Evolutionary conservation across 2,797 vertebrate species (phyloP), one percentile per base, ranked within the genome.

Genomic region (Pyrrhura leucotis): DNA sequence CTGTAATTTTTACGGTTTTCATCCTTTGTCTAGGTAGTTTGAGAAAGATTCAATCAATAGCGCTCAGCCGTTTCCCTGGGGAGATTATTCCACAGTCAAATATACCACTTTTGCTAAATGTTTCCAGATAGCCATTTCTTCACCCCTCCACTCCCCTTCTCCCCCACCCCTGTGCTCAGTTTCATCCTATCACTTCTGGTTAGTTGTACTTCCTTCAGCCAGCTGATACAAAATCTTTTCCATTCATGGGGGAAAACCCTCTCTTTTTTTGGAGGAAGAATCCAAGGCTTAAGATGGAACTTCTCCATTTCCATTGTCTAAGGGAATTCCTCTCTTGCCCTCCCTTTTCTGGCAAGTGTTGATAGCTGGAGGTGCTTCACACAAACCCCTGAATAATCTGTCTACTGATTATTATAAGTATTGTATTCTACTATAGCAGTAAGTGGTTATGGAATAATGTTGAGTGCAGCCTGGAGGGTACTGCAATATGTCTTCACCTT

Each of bases 31-130:
- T 67, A 48, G 54, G 33, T 68, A 61, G 74, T 74, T 94, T 87
- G 61, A 67, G 71, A 94, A 93, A 79, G 59, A 62, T 16, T 69
- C 62, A 75, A 44, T 92, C 89, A 75, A n/a, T 56, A 25, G 8
- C 7, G 17, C 80, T 96, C 66, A 76, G 40, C 50, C 1, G 0
- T 56, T 86, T 87, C 94, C 80, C 69, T 50, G 22, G 47, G 40
- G 77, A 94, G 44, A 23, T 66, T 71, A 92, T 94, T 87, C 74
- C 56, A 67, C 47, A 67, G 63, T 31, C 22, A 93, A 88, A 86
- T 88, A 92, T 81, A 93, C 28, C 37, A 74, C 33, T 93, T 95
- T 71, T 80, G 72, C 58, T 95, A 96, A 97, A 62, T 74, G 90
- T 83, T 97, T 94, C 92, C 95, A 97, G 93, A 92, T 82, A 92